Evolutionary conservation across 2,888 invertebrate species (phyloP).

Genomic region (Nomada fucata): DNA sequence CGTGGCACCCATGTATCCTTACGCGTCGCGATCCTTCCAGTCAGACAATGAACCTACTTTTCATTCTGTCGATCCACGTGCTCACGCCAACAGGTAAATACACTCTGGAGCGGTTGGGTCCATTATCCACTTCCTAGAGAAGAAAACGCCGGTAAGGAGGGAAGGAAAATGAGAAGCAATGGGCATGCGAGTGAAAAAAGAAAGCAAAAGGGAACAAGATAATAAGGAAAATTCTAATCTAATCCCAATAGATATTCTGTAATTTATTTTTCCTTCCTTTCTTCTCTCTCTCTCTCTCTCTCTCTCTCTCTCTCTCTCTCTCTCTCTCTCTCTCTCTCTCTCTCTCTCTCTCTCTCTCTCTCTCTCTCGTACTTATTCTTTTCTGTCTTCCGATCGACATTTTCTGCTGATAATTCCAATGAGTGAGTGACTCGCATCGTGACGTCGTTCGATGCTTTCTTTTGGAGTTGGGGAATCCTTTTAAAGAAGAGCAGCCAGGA

Average conservation of each 20-base stretch:
- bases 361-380: neutral
- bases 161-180: neutral
- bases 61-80: slow-evolving; percentile 75
- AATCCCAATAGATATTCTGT: slow-evolving; percentile 60
- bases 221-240: slow-evolving; percentile 45
- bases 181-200: neutral
- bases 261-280: slow-evolving; percentile 1
- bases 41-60: slow-evolving; percentile 76
- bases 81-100: slow-evolving; percentile 64
- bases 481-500: slow-evolving; percentile 3
- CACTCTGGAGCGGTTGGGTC: slow-evolving; percentile 52
- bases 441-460: slow-evolving; percentile 5
- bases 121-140: slow-evolving; percentile 64
- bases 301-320: neutral
- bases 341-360: neutral
- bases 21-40: slow-evolving; percentile 57
- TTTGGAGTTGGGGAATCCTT: slow-evolving; percentile 13
- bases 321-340: neutral
- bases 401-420: slow-evolving; percentile 26
- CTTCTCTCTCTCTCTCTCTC: neutral
- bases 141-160: slow-evolving; percentile 21
- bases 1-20: slow-evolving; percentile 59
- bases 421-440: slow-evolving; percentile 6
- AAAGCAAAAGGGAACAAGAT: neutral
- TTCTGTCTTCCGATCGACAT: slow-evolving; percentile 23